Conservation (phyloP, 2,113 vertebrate genomes). For the Tiliqua scincoides region DNA sequence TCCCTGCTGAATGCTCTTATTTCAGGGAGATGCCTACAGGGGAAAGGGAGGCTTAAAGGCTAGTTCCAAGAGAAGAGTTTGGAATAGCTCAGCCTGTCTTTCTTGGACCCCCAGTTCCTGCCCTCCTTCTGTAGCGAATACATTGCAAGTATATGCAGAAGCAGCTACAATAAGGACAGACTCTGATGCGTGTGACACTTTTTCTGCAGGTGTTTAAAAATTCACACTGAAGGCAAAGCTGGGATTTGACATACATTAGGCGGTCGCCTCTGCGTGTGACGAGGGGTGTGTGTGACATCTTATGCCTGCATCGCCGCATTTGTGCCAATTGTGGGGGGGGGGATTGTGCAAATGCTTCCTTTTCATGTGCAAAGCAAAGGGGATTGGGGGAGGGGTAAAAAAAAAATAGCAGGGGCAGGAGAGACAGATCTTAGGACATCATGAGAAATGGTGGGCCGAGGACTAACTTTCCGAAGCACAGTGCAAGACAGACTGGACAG, state of each 20-base stretch:
- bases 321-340: not conserved
- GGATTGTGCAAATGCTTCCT: too few species aligned
- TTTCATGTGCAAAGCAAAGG: not conserved
- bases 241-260: too few species aligned
- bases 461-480: not conserved
- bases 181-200: not conserved
- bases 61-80: not conserved
- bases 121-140: conserved; percentile 11
- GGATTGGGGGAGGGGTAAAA: not conserved
- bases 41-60: conserved; percentile 8
- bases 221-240: not conserved
- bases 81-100: not conserved
- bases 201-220: conserved; percentile 15
- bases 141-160: not conserved
- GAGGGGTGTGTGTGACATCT: not conserved
- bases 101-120: too few species aligned
- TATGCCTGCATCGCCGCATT: not conserved
- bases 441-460: not conserved
- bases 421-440: not conserved
- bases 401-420: not conserved
- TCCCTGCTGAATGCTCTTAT: conserved; percentile 48
- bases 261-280: not conserved
- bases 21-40: conserved; percentile 15
- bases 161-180: not conserved
- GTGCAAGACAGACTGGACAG: not conserved